Conservation (phyloP, 2,888 invertebrate genomes). For the Nomada fucata region DNA sequence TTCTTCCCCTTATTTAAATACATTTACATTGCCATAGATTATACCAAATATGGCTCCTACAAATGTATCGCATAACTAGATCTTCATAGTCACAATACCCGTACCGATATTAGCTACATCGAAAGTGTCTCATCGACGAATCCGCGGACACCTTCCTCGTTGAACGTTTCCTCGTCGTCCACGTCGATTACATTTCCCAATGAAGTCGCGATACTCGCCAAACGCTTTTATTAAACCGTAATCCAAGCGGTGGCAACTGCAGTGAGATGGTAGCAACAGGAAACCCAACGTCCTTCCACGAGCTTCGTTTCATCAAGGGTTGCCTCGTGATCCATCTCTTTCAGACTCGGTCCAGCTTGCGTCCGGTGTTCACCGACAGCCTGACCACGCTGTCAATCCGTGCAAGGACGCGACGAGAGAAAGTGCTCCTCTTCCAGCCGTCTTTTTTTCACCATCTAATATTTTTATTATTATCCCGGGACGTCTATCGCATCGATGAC, state of each 20-base stretch:
- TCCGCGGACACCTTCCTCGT: background rate
- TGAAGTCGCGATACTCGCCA: constrained; percentile 26
- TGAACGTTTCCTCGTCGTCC: constrained; percentile 13
- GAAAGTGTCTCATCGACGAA: background rate
- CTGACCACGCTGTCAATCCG: background rate
- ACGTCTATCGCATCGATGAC: constrained; percentile 62
- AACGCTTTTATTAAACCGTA: constrained; percentile 35
- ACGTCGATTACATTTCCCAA: constrained; percentile 44
- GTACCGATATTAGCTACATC: too few species aligned
- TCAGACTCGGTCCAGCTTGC: constrained; percentile 48
- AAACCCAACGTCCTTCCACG: constrained; percentile 26
- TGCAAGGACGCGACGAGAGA: background rate
- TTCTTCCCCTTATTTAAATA: too few species aligned
- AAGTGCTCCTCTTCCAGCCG: constrained; percentile 1
- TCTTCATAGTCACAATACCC: too few species aligned
- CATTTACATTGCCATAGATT: too few species aligned
- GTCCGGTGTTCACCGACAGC: background rate
- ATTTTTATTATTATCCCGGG: constrained; percentile 62
- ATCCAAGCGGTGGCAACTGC: constrained; percentile 25
- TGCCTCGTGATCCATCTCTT: constrained; percentile 62
- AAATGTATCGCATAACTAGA: too few species aligned
- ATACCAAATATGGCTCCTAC: too few species aligned
- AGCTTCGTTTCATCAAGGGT: constrained; percentile 43
- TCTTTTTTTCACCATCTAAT: constrained; percentile 43
- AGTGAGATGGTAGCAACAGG: background rate